Evolutionary conservation across 2,888 invertebrate genomes (phyloP), one percentile per base, ranked within the genome.

Genomic region (Microdon myrmicae): DNA sequence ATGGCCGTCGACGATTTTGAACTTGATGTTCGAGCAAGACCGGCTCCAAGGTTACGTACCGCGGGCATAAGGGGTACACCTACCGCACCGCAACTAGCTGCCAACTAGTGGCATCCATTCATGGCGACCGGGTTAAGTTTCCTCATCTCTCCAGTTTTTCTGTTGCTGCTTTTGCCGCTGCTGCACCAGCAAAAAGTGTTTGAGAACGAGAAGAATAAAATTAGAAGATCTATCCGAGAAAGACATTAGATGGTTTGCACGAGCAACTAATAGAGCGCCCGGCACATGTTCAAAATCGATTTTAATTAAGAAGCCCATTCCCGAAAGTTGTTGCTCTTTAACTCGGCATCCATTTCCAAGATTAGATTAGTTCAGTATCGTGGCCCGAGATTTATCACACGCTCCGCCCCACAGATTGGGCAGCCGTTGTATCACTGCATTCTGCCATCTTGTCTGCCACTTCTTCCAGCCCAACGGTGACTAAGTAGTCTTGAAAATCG

Each of bases 21-120:
- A 64, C 64, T 64, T 64, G 64, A 64, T 58, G 37, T 34, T 64
- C 47, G 51, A 38, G 64, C 58, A 64, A 64, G 56, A 61, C 49
- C 64, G 37, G 22, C 64, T 49, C 47, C 64, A 64, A 64, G 64
- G 64, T 64, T 64, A 64, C 48, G 54, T 41, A 54, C 6, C 22
- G 6, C 22, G 6, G 22, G 22, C 22, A 22, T 5, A 22, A 22
- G 22, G 8, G 8, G 6, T 5, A 22, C 8, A 6, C 22, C 6
- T 22, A 5, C 5, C 22, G 8, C 22, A 22, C 22, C 5, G 22
- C 22, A 8, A 6, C 22, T 22, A 5, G 5, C 22, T 22, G 6
- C 8, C 22, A 6, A 5, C 23, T 47, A 25, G 39, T 45, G 45
- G 59, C 53, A 58, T 17, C 34, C 37, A 51, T 51, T 51, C 34